Evolutionary conservation across 2,888 invertebrate genomes (phyloP), one percentile per base, ranked within the genome.

Genomic region (Perithous albicinctus): DNA sequence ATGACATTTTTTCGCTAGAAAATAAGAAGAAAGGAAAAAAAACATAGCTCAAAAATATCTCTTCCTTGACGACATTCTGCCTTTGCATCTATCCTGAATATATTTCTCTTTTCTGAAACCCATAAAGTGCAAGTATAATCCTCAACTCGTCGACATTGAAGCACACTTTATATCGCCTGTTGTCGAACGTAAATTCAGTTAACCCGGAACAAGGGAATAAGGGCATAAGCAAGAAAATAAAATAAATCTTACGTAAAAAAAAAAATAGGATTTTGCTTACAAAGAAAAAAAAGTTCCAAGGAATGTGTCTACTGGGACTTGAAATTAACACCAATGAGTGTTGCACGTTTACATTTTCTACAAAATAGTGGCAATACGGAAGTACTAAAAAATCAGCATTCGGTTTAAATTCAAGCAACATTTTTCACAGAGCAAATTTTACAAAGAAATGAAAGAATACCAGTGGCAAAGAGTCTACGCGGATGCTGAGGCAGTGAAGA

Each of bases 401-500:
- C n/a, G n/a, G n/a, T n/a, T n/a, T n/a, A n/a, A n/a, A n/a, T n/a
- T n/a, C n/a, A n/a, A n/a, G n/a, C n/a, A n/a, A n/a, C n/a, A n/a
- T n/a, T n/a, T n/a, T n/a, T n/a, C n/a, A n/a, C n/a, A n/a, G n/a
- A n/a, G n/a, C n/a, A n/a, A 7, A 38, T 38, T 48, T 69, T 23
- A 23, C 38, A 5, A 29, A 51, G 23, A 38, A 69, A 69, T 41
- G 38, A 69, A 54, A 38, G 51, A 69, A 41, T 51, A 41, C 38
- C 26, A 12, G 35, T 8, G 38, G 51, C 38, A n/a, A 32, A 29
- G 20, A 61, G 38, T 26, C 23, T 20, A 46, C 51, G 56, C 41
- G 43, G 38, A 54, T 54, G 80, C 54, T 75, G 75, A 35, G 46
- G 48, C 69, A 75, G 51, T 38, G 75, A 38, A 75, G 69, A 80